Conservation (phyloP, 2,113 vertebrate species). For the Galemys pyrenaicus region DNA sequence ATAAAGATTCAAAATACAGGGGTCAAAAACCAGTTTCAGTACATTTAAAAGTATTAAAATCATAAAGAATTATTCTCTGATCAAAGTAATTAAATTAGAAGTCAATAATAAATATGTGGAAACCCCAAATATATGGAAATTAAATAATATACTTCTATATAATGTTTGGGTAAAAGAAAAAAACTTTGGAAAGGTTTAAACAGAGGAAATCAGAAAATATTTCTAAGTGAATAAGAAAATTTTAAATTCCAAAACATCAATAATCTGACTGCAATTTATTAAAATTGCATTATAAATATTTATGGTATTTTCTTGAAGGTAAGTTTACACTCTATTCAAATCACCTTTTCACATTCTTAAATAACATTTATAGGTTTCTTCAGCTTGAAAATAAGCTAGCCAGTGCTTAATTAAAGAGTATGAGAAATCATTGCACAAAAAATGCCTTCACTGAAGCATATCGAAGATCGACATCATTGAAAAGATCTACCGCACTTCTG, state of each 20-base stretch:
- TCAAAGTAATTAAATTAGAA: slow-evolving; percentile 13
- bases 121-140: neutral
- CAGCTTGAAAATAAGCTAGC: neutral
- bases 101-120: neutral
- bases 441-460: neutral
- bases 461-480: neutral
- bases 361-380: neutral
- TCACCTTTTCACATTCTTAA: neutral
- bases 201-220: neutral
- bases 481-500: neutral
- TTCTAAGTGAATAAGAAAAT: neutral
- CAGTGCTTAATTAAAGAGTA: neutral
- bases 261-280: neutral
- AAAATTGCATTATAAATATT: neutral
- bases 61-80: neutral
- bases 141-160: neutral
- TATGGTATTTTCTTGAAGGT: neutral
- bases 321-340: slow-evolving; percentile 4
- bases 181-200: neutral
- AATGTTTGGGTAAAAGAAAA: neutral
- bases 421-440: neutral
- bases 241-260: neutral
- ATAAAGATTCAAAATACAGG: neutral
- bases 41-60: slow-evolving; percentile 20
- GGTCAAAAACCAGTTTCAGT: neutral